phyloP scores from a whole-genome alignment of 64 coral and sea anemone species.

The Cladopsammia gracilis region DNA sequence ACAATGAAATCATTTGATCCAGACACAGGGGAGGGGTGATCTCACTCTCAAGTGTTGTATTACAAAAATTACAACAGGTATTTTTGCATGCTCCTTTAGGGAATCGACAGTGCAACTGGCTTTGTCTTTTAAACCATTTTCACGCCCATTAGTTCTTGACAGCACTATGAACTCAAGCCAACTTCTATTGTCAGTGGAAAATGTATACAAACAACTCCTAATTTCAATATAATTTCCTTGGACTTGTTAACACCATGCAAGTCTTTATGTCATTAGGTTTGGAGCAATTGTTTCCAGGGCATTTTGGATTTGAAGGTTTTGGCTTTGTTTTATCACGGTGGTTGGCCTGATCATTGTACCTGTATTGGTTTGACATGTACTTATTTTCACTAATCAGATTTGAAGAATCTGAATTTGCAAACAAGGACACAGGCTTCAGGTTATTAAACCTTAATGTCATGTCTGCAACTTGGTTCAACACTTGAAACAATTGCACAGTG shows the following conservation, averaged over 20 bases:
- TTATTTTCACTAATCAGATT: constrained; percentile 53
- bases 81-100: background rate
- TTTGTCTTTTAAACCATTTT: background rate
- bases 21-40: too few relatives aligned
- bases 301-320: background rate
- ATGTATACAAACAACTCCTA: too few relatives aligned
- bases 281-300: background rate
- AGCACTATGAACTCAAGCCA: background rate
- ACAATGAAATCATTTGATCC: too few relatives aligned
- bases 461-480: constrained; percentile 42
- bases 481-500: constrained; percentile 10
- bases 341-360: constrained; percentile 23
- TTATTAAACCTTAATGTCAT: constrained; percentile 53
- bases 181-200: background rate
- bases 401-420: constrained; percentile 40
- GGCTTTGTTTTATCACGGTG: constrained; percentile 5
- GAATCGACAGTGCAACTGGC: background rate
- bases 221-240: too few relatives aligned
- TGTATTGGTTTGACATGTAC: constrained; percentile 41
- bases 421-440: constrained; percentile 28
- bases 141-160: background rate
- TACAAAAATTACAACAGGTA: background rate
- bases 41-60: too few relatives aligned
- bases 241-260: too few relatives aligned
- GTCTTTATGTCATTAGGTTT: background rate